These are phyloP conservation scores for Megalurothrips usitatus DNA, from an alignment of 2,888 invertebrate species.

Conservation along the genomic window DNA sequence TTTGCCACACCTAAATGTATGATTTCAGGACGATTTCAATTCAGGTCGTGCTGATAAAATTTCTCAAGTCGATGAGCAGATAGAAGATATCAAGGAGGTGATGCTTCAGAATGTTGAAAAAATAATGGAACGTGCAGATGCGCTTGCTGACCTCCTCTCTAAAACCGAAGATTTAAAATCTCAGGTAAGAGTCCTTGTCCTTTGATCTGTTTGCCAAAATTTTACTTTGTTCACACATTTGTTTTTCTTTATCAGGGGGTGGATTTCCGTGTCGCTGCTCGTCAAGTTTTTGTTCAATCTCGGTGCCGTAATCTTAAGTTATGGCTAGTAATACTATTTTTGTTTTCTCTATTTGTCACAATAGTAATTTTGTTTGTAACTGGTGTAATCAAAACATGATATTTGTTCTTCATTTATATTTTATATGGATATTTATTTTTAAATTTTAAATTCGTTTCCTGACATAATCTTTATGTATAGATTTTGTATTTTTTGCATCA, in stretches of 20 bases:
- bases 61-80: conserved; percentile 31
- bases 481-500: no score
- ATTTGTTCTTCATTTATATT: background rate
- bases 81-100: conserved; percentile 34
- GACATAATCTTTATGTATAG: no score
- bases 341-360: conserved; percentile 30
- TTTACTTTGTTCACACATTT: background rate
- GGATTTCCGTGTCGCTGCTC: conserved; percentile 31
- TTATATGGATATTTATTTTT: background rate
- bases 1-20: background rate
- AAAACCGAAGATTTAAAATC: background rate
- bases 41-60: conserved; percentile 33
- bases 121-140: conserved; percentile 34
- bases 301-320: conserved; percentile 33
- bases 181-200: background rate
- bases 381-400: conserved; percentile 30
- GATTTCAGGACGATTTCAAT: conserved; percentile 34
- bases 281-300: conserved; percentile 22
- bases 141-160: conserved; percentile 31
- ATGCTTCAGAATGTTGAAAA: conserved; percentile 35
- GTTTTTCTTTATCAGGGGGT: conserved; percentile 30
- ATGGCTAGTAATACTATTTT: conserved; percentile 33
- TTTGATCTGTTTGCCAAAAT: background rate
- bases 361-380: conserved; percentile 30
- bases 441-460: background rate